Evolutionary conservation across 2,797 vertebrate genomes (phyloP).

Genomic region (Gymnodraco acuticeps): DNA sequence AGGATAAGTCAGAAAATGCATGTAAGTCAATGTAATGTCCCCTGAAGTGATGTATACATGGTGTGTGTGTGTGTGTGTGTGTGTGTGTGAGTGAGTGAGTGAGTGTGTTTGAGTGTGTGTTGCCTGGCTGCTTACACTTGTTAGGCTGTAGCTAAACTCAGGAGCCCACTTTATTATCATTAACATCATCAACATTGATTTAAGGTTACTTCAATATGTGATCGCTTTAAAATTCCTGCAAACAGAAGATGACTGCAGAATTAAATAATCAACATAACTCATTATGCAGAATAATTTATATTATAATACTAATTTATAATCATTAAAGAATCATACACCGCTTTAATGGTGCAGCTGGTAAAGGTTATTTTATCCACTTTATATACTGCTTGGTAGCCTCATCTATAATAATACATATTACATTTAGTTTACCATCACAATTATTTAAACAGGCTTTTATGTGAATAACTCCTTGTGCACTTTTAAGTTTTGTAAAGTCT

Average conservation of each 20-base stretch:
- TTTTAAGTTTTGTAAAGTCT: too few relatives aligned
- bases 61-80: constrained; percentile 22
- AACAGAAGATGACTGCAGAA: neutral
- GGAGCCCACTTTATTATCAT: constrained; percentile 20
- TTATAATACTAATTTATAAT: neutral
- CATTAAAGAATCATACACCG: neutral
- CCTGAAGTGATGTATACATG: too few relatives aligned
- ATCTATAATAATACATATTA: neutral
- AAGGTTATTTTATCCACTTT: neutral
- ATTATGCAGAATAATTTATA: neutral
- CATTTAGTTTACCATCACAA: too few relatives aligned
- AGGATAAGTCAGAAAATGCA: too few relatives aligned
- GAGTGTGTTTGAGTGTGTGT: constrained; percentile 15
- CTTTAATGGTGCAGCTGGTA: neutral
- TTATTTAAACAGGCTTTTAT: too few relatives aligned
- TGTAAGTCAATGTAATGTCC: too few relatives aligned
- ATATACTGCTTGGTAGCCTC: neutral
- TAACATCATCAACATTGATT: constrained; percentile 13
- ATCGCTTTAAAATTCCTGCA: constrained; percentile 10
- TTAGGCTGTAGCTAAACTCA: constrained; percentile 21
- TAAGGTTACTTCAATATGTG: constrained; percentile 37
- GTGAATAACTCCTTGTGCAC: too few relatives aligned
- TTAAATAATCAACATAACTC: neutral
- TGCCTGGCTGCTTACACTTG: constrained; percentile 9
- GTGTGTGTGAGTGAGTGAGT: neutral